These are phyloP conservation scores for Scophthalmus maximus DNA, from an alignment of 2,113 vertebrate genomes.

Conservation along the genomic window DNA sequence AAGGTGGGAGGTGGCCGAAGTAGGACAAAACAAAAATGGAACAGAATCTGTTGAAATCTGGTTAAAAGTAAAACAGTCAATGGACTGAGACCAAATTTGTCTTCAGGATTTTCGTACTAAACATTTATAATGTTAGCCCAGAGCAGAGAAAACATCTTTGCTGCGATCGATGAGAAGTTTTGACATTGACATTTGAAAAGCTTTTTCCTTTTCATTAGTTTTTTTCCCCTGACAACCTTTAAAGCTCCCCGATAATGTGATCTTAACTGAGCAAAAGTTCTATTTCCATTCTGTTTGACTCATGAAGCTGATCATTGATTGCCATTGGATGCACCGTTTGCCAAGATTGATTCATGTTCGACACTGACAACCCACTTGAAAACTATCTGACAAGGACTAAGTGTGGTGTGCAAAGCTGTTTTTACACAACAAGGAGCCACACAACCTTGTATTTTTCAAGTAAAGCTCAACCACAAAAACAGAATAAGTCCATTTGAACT, in stretches of 20 bases:
- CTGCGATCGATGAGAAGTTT: not conserved
- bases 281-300: constrained; percentile 5
- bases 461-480: constrained; percentile 6
- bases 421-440: constrained; percentile 15
- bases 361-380: constrained; percentile 11
- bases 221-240: not conserved
- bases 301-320: not conserved
- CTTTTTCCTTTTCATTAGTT: not conserved
- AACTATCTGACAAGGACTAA: constrained; percentile 9
- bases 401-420: constrained; percentile 1
- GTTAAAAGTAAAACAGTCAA: not conserved
- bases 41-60: not conserved
- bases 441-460: constrained; percentile 28
- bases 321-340: not conserved
- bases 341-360: constrained; percentile 13
- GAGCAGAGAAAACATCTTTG: not conserved
- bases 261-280: not conserved
- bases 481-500: not conserved
- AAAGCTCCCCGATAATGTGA: not conserved
- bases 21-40: not conserved
- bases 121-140: not conserved
- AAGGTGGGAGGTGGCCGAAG: not conserved
- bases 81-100: not conserved
- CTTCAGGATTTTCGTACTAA: not conserved
- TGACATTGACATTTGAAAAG: not conserved